Evolutionary conservation across 1,140 invertebrate genomes (phyloP).

Genomic region (Trichonephila clavata): DNA sequence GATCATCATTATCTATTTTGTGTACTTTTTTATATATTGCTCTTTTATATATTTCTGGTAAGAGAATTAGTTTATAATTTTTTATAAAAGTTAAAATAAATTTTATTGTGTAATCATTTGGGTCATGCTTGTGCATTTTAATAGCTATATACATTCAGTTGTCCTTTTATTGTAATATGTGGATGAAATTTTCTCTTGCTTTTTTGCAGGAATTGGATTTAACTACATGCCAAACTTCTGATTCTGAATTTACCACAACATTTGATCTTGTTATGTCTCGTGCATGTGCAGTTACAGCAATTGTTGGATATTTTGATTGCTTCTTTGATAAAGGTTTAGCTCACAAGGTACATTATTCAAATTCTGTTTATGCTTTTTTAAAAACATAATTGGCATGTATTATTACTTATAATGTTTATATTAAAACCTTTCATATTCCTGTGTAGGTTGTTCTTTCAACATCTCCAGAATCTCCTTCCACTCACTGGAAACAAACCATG

Average conservation of each 20-base stretch:
- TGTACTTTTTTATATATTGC: no score
- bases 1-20: no score
- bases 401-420: not conserved
- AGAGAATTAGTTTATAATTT: no score
- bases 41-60: no score
- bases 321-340: constrained; percentile 86
- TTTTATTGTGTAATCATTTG: no score
- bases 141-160: not conserved
- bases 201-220: constrained; percentile 85
- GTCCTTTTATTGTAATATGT: not conserved
- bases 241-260: constrained; percentile 88
- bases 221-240: constrained; percentile 89
- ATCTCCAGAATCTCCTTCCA: constrained; percentile 87
- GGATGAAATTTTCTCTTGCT: not conserved
- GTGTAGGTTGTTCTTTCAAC: constrained; percentile 82
- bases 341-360: constrained; percentile 58
- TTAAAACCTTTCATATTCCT: constrained; percentile 38
- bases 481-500: constrained; percentile 99
- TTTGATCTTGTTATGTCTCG: constrained; percentile 87
- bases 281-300: constrained; percentile 90
- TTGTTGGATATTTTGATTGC: constrained; percentile 97
- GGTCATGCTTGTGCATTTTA: no score
- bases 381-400: not conserved
- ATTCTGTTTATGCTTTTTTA: not conserved
- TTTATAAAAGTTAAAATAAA: no score